These are phyloP conservation scores for Lamproptera curius DNA, from an alignment of 2,888 invertebrate genomes.

Conservation along the genomic window DNA sequence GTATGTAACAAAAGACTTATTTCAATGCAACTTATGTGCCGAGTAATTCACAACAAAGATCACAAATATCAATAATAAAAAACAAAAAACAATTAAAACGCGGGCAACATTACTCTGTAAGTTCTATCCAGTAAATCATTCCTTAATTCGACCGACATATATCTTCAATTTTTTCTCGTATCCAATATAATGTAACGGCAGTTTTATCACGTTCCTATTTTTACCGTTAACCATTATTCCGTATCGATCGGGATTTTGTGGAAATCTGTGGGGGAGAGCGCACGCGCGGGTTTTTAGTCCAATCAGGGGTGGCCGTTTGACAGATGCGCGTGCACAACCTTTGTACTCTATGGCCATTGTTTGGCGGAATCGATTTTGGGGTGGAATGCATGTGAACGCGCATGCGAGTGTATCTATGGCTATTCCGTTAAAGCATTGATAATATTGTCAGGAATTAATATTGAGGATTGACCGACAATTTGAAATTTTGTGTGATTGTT, in stretches of 20 bases:
- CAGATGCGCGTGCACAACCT: constrained; percentile 66
- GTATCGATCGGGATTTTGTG: constrained; percentile 63
- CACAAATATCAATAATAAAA: too few species aligned
- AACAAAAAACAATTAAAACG: too few species aligned
- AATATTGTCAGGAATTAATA: too few species aligned
- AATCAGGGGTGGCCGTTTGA: constrained; percentile 44
- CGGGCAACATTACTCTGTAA: too few species aligned
- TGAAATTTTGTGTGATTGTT: too few species aligned
- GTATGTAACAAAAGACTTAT: too few species aligned
- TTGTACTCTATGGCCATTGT: constrained; percentile 61
- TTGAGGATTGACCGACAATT: too few species aligned
- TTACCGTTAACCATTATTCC: constrained; percentile 49
- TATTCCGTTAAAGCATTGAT: constrained; percentile 21
- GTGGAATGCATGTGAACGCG: constrained; percentile 57
- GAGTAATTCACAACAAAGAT: too few species aligned
- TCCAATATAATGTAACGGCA: constrained; percentile 31
- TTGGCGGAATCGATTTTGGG: constrained; percentile 45
- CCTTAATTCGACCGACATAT: too few species aligned
- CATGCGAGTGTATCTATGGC: constrained; percentile 45
- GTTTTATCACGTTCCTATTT: constrained; percentile 7
- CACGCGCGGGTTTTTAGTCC: constrained; percentile 42
- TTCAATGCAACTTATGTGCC: too few species aligned
- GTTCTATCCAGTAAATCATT: too few species aligned
- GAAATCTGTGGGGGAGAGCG: constrained; percentile 67
- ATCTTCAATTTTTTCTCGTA: too few species aligned